Percentiles rank a stretch among this genome's conserved stretches.
Conservation (phyloP, 2,888 invertebrate species). For the Xestobium rufovillosum region DNA sequence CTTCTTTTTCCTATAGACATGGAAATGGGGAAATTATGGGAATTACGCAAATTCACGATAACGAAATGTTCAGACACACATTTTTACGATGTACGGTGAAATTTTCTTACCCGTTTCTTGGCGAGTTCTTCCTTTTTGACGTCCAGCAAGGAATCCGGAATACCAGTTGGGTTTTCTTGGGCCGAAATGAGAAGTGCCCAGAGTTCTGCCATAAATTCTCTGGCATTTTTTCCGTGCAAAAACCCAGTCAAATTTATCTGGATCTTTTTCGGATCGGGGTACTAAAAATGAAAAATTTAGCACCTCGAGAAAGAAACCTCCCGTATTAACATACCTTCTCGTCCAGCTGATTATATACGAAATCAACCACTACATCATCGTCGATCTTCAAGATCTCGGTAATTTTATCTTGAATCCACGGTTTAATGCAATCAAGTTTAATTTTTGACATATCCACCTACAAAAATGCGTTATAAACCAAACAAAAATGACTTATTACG, state of each 20-base stretch:
- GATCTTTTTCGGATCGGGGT: constrained; percentile 96
- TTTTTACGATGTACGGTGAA: constrained; percentile 4
- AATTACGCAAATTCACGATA: not conserved
- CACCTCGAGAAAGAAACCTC: not conserved
- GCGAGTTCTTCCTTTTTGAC: constrained; percentile 96
- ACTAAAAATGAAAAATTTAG: constrained; percentile 51
- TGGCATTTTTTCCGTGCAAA: constrained; percentile 93
- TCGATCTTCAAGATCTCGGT: constrained; percentile 95
- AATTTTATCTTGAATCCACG: constrained; percentile 97
- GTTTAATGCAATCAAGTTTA: constrained; percentile 94
- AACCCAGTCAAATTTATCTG: constrained; percentile 99
- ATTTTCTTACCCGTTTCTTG: constrained; percentile 64
- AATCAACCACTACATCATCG: constrained; percentile 98
- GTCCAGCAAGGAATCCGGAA: constrained; percentile 89
- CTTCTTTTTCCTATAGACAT: constrained; percentile 62
- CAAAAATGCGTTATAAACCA: constrained; percentile 16
- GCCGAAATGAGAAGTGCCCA: constrained; percentile 95
- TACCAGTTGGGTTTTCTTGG: constrained; percentile 90
- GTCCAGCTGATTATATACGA: constrained; percentile 97
- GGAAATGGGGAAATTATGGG: constrained; percentile 3
- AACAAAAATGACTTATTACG: constrained; percentile 5
- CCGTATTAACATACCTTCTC: constrained; percentile 66
- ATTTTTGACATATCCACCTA: constrained; percentile 98
- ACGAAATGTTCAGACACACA: constrained; percentile 3
- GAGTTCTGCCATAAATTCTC: constrained; percentile 95